Base-by-base conservation (phyloP, 2,888 invertebrate species). In the Thymelicus sylvestris region DNA sequence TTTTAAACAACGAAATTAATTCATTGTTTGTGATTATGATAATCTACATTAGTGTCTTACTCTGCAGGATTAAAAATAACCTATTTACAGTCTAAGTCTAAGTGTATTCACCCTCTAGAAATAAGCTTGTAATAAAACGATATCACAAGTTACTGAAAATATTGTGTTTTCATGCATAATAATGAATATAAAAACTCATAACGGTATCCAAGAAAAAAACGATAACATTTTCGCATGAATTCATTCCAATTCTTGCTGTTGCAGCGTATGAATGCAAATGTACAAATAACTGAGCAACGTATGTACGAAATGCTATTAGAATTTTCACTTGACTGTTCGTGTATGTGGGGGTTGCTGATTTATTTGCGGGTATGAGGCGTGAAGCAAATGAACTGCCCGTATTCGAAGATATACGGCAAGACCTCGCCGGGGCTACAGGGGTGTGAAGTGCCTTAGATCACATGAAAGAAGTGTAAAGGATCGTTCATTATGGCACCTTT, bases 341-440 rank as follows among this genome's bases (percentile, higher is more conserved):
- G 80, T 80, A 83, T 81, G 81, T 83, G 79, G 82, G 84, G 83
- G 83, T 57, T 75, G 81, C 86, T 92, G 92, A 93, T 93, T 92
- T 93, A 93, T 93, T 89, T 91, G 92, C 85, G 92, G 91, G 89
- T 87, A 89, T 88, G 90, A 88, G 87, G 89, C 91, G 92, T 92
- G 92, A 91, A 92, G 91, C 86, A 87, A 91, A 92, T 88, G 91
- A 88, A 92, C 89, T 88, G 87, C 92, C 88, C 83, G 81, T 79
- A 81, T 79, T 81, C 82, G 79, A 85, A 90, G 91, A 93, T 92
- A 87, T 90, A 93, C 90, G 90, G 80, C 82, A 79, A 80, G 83
- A 83, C 85, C 83, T 82, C 81, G 77, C 79, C 77, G 84, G 86
- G 87, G 88, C 86, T 88, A 85, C 83, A 77, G 80, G 80, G 76